Percentiles rank a stretch among this genome's conserved stretches.
Conservation (phyloP, 2,888 invertebrate species). For the Mythimna lalbum region DNA sequence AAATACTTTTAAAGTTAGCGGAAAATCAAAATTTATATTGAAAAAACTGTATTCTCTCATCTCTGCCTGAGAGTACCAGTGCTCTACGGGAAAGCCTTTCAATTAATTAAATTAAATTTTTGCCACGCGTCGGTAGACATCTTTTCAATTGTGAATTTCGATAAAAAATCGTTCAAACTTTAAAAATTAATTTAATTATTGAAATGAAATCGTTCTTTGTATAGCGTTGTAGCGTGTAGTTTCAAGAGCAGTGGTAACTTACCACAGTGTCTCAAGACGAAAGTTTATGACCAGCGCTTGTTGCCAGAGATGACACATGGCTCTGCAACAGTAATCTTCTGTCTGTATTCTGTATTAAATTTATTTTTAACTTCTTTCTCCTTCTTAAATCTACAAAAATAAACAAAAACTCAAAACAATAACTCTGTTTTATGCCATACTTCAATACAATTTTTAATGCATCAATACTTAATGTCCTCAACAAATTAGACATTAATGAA, state of each 20-base stretch:
- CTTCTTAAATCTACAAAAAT: not conserved
- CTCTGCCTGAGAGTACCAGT: slow-evolving; percentile 43
- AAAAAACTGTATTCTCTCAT: slow-evolving; percentile 52
- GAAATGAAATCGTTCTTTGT: slow-evolving; percentile 29
- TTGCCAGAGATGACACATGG: too few species aligned
- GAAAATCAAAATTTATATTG: slow-evolving; percentile 13
- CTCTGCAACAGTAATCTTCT: too few species aligned
- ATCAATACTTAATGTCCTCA: slow-evolving; percentile 70
- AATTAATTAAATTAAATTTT: slow-evolving; percentile 77
- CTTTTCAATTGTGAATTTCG: slow-evolving; percentile 64
- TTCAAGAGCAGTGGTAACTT: too few species aligned
- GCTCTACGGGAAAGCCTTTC: slow-evolving; percentile 65
- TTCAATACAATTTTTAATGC: slow-evolving; percentile 54
- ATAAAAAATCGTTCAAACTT: slow-evolving; percentile 39
- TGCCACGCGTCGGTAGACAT: slow-evolving; percentile 62
- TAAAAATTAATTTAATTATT: slow-evolving; percentile 41
- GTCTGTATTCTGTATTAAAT: too few species aligned
- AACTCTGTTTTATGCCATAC: slow-evolving; percentile 37
- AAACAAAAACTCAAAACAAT: slow-evolving; percentile 30
- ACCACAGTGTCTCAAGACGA: too few species aligned
- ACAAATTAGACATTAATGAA: slow-evolving; percentile 81
- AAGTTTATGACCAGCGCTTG: too few species aligned
- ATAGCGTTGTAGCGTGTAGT: too few species aligned
- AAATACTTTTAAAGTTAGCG: not conserved
- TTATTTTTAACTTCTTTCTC: too few species aligned